Conservation (phyloP, 2,888 invertebrate species). For the Hetaerina titia region DNA sequence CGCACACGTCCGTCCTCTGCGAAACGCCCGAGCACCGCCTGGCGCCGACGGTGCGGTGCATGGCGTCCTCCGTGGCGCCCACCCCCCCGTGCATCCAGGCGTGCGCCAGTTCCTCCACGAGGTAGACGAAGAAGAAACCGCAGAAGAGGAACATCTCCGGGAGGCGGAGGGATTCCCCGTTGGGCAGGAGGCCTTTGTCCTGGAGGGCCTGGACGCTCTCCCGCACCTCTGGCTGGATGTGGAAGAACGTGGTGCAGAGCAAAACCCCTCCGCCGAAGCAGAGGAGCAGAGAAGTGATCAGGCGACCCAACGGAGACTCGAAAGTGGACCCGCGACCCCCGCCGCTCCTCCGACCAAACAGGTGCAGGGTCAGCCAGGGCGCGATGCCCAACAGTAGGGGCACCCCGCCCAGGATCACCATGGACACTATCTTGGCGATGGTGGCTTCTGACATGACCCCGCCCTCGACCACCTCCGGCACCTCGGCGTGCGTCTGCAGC, state of each 20-base stretch:
- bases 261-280: slow-evolving; percentile 93
- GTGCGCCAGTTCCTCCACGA: slow-evolving; percentile 89
- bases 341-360: not conserved
- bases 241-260: slow-evolving; percentile 89
- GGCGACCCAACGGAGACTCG: slow-evolving; percentile 30
- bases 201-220: slow-evolving; percentile 84
- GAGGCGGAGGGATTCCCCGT: slow-evolving; percentile 69
- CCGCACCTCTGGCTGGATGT: slow-evolving; percentile 88
- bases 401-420: slow-evolving; percentile 86
- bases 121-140: slow-evolving; percentile 77
- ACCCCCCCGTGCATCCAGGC: slow-evolving; percentile 80
- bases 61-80: slow-evolving; percentile 72
- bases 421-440: slow-evolving; percentile 87
- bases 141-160: slow-evolving; percentile 72
- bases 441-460: slow-evolving; percentile 79
- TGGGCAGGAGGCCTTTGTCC: slow-evolving; percentile 40
- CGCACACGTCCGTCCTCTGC: not conserved
- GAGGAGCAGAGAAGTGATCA: slow-evolving; percentile 79
- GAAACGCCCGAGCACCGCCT: slow-evolving; percentile 70
- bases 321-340: not conserved
- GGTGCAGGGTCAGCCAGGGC: slow-evolving; percentile 77
- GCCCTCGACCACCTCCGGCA: slow-evolving; percentile 60
- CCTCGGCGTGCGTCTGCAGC: no score
- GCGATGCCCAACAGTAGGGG: slow-evolving; percentile 87
- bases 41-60: slow-evolving; percentile 75